Base-by-base conservation (phyloP, 2,888 invertebrate species). In the Amblyjoppa proteus region DNA sequence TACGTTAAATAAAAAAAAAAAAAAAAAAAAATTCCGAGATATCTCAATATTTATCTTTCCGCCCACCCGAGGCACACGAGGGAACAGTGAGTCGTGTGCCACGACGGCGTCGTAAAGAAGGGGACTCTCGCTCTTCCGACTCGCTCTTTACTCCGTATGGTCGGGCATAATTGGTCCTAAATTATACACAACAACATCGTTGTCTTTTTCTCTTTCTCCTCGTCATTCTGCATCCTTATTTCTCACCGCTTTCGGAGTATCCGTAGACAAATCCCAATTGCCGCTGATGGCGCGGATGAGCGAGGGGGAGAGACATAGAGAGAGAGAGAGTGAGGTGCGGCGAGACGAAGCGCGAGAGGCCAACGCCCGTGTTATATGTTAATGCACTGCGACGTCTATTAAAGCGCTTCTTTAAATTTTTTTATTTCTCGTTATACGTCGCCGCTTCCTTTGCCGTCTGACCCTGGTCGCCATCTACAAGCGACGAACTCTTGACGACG, bases 301-400 rank as follows among this genome's bases (percentile, higher is more conserved):
- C 13, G 3, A 75, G 88, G 78, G 75, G 82, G 73, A 85, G 87
- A 85, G 76, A 49, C 77, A 89, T 88, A 90, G 91, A 90, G 90
- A 89, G 78, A 89, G 90, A 89, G 92, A 45, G 45, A 45, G 45
- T 16, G 90, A 64, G 61, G n/a, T 88, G 75, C 31, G 75, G 58
- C 70, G 71, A 70, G 75, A 74, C 71, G 68, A 49, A 16, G 31
- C 34, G 41, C 53, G 41, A 78, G 84, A 80, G 87, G 91, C 91
- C 92, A 91, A 92, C 92, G 92, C 92, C 92, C 92, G 92, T 91
- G 90, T 91, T 91, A 73, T 64, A 92, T 92, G 92, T 91, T 92
- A 92, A 93, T 92, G 89, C 88, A 88, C 89, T 84, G 75, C 79
- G 90, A 89, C 84, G 87, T 84, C 80, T 69, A 80, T 83, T 77